Base-by-base conservation (phyloP, 2,113 vertebrate genomes). In the Holacanthus passer region DNA sequence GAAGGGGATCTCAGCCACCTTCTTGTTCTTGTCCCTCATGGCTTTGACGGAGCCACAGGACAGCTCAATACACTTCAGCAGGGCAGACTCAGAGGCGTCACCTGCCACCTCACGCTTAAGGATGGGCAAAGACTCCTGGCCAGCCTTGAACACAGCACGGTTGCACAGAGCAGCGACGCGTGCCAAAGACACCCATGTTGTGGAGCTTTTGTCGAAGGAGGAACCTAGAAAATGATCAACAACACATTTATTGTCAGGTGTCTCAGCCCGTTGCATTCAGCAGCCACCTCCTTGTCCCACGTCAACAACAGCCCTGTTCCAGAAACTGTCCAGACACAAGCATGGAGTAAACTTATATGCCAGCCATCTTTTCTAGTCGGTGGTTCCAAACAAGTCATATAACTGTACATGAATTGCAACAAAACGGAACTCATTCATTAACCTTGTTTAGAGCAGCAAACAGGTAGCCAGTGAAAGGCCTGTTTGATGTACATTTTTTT, bases 1-100 rank as follows among this genome's bases (percentile, higher is more conserved):
- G 92, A 98, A 97, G 19, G 97, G 97, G 70, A 98, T 98, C 93
- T 98, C 97, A 0, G 97, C 96, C 74, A 97, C 96, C 84, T 98
- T 98, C 93, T 97, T 98, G 91, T 96, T 96, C 77, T 96, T 97
- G 19, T 98, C 97, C 13, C 97, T 95, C 94, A 97, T 96, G 70
- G 91, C 83, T 74, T 97, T 97, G 74, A 98, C 96, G 0, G 95
- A 68, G 27, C 97, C 97, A 0, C 96, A 97, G 20, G 96, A 97
- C 64, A 98, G 84, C 90, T 98, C 97, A 0, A 98, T 98, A 53
- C 96, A 98, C 83, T 98, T 98, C 27, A 98, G 94, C 24, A 98
- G 96, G 35, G 97, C 97, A 0, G 97, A 98, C 87, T 98, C 97
- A 0, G 97, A 97, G 70, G 97, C 97, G 0, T 98, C 97, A 0